Base-by-base conservation (phyloP, 2,113 vertebrate species). In the Elgaria multicarinata region DNA sequence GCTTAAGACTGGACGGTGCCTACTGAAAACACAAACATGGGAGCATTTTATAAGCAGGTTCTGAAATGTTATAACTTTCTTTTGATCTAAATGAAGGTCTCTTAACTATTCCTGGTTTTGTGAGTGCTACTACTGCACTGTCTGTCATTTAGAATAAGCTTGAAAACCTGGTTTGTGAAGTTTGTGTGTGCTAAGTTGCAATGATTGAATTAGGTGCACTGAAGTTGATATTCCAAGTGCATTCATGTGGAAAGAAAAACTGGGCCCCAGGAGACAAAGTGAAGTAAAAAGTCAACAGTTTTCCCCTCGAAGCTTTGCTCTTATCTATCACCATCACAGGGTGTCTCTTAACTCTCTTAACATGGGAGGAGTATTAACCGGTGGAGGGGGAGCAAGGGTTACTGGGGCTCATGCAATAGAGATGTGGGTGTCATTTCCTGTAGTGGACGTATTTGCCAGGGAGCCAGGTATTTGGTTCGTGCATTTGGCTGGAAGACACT, bases 101-200 rank as follows among this genome's bases (percentile, higher is more conserved):
- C 69, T 26, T 83, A 89, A 55, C 14, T 36, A 5, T 10, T 89
- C 87, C 91, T 7, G 85, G 42, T 39, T 87, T 94, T 1, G 0
- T 3, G 87, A 44, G 78, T 77, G 86, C 89, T 72, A 87, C 87
- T 74, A 87, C 88, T 88, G 93, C 87, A 85, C 90, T 33, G 8
- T 4, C 87, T 85, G 90, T 89, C 91, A 74, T 66, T 4, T 3
- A 75, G 83, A 93, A 94, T 83, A 67, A 94, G 53, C 24, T 92
- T 76, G 74, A 14, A n/a, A 74, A 71, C 42, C 91, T 71, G 88
- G 66, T 18, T n/a, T 50, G 84, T 1, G 33, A 92, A 95, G 92
- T 95, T 93, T 28, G 18, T 3, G 62, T 31, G 90, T 22, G 90
- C 92, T 18, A 4, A 71, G 82, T 85, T 89, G 89, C 0, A 84